phyloP scores from a whole-genome alignment of 1,140 invertebrate genomes.

The Thaumatotibia leucotreta region DNA sequence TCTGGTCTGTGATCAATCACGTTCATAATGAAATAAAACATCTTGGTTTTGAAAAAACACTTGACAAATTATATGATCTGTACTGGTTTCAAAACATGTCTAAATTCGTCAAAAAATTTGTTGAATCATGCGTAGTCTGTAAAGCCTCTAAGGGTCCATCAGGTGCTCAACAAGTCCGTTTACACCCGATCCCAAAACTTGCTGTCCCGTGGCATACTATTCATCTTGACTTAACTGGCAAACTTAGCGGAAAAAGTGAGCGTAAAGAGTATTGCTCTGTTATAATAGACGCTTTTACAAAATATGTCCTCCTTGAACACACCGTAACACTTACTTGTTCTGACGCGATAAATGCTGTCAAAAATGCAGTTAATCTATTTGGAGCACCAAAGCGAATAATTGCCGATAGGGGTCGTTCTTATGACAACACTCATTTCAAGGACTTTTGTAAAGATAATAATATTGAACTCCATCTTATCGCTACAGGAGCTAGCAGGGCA shows the following conservation, averaged over 20 bases:
- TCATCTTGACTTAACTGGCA: slow-evolving; percentile 29
- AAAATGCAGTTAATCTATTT: slow-evolving; percentile 16
- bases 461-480: slow-evolving; percentile 29
- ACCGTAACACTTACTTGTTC: slow-evolving; percentile 19
- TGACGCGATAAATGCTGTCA: slow-evolving; percentile 17
- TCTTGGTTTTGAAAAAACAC: neutral
- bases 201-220: slow-evolving; percentile 8
- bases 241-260: slow-evolving; percentile 21
- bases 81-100: neutral
- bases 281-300: slow-evolving; percentile 26
- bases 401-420: slow-evolving; percentile 21
- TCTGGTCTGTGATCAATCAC: neutral
- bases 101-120: neutral
- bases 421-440: slow-evolving; percentile 7
- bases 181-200: neutral
- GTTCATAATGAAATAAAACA: neutral
- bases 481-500: slow-evolving; percentile 24
- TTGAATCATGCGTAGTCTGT: neutral
- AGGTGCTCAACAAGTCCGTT: neutral
- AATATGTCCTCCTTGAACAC: slow-evolving; percentile 23
- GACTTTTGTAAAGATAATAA: slow-evolving; percentile 8
- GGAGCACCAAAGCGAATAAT: slow-evolving; percentile 24
- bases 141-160: neutral
- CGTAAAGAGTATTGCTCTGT: slow-evolving; percentile 23
- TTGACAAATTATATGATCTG: neutral